Conservation (phyloP, 2,113 vertebrate species). For the Pyrgilauda ruficollis region DNA sequence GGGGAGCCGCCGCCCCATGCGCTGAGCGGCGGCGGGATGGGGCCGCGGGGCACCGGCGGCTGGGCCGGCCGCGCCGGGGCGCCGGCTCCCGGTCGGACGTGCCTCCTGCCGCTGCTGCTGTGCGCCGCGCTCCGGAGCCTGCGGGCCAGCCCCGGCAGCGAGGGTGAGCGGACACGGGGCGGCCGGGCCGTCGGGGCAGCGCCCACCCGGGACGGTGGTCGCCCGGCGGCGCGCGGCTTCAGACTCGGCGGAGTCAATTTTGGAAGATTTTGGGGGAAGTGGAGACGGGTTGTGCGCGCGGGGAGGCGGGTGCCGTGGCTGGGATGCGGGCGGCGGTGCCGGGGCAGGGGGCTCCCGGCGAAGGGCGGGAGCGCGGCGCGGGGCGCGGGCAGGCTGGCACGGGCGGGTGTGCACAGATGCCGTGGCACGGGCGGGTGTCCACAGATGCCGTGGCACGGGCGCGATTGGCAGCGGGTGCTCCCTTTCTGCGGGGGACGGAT, state of each 20-base stretch:
- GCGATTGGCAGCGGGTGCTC: not conserved
- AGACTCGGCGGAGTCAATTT: not conserved
- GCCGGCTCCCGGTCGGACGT: constrained; percentile 50
- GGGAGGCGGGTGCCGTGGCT: no score
- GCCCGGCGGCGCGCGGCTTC: not conserved
- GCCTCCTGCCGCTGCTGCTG: constrained; percentile 42
- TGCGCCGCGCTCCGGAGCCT: constrained; percentile 67
- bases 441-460: no score
- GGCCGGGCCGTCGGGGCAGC: not conserved
- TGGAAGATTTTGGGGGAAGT: accelerated
- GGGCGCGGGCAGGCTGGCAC: not conserved
- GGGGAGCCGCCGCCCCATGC: not conserved
- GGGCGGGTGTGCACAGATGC: not conserved
- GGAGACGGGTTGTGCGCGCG: not conserved
- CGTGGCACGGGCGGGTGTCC: not conserved
- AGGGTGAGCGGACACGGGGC: constrained; percentile 61
- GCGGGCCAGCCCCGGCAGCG: constrained; percentile 68
- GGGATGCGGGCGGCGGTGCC: not conserved
- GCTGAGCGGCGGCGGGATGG: not conserved
- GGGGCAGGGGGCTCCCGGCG: not conserved
- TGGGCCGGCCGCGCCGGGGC: not conserved
- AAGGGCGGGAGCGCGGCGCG: not conserved
- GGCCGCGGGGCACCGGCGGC: not conserved
- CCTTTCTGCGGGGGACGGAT: not conserved
- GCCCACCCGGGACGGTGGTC: not conserved